phyloP scores from a whole-genome alignment of 2,797 vertebrate species.

The Sus cebifrons region DNA sequence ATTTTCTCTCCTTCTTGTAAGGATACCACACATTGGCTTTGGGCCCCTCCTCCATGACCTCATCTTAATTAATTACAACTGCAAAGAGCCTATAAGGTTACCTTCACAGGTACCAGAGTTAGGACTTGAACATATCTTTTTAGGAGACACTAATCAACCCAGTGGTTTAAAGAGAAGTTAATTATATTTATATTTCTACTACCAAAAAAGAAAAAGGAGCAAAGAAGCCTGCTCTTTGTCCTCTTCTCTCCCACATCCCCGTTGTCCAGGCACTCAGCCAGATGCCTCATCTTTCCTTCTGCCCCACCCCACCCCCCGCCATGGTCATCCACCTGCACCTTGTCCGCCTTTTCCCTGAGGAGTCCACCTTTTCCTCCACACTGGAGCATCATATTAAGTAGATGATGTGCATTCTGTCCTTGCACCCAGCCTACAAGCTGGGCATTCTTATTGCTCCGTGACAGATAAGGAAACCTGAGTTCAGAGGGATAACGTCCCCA shows the following conservation, averaged over 20 bases:
- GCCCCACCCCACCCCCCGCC: no score
- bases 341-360: neutral
- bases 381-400: no score
- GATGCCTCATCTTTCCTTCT: neutral
- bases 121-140: neutral
- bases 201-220: neutral
- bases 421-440: fast-evolving
- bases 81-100: neutral
- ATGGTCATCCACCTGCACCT: neutral
- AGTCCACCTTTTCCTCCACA: neutral
- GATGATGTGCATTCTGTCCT: neutral
- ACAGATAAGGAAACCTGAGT: neutral
- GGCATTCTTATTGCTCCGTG: neutral
- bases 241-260: neutral
- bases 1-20: neutral
- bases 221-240: neutral
- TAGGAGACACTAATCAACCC: neutral
- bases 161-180: neutral
- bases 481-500: neutral
- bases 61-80: neutral
- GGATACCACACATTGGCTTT: neutral
- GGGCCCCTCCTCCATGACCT: neutral
- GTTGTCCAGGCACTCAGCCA: neutral
- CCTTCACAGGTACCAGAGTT: neutral
- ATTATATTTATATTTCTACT: neutral